Conservation (phyloP, 2,888 invertebrate species). For the Rotaria magnacalcarata region DNA sequence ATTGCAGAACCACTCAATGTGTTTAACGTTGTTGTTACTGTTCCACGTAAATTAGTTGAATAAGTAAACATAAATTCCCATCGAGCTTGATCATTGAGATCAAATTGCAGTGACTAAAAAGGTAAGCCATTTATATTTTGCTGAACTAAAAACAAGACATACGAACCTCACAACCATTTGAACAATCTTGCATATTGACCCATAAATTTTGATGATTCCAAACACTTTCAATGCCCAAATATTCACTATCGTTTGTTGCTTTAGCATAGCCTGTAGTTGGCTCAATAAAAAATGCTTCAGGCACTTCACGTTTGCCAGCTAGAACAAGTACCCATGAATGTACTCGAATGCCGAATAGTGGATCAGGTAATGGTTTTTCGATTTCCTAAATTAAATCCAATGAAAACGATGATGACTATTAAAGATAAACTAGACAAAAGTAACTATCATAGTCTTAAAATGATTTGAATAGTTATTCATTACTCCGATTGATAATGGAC, state of each 20-base stretch:
- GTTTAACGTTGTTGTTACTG: slow-evolving; percentile 51
- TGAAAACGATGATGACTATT: too few relatives aligned
- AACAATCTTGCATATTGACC: slow-evolving; percentile 61
- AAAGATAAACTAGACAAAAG: too few relatives aligned
- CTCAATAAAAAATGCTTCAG: slow-evolving; percentile 74
- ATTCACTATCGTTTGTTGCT: slow-evolving; percentile 64
- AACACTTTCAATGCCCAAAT: slow-evolving; percentile 74
- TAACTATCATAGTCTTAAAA: too few relatives aligned
- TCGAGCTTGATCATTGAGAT: slow-evolving; percentile 56
- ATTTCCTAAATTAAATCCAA: slow-evolving; percentile 50
- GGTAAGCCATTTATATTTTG: not conserved
- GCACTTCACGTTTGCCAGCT: slow-evolving; percentile 65
- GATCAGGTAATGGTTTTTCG: slow-evolving; percentile 57
- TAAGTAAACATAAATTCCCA: slow-evolving; percentile 60
- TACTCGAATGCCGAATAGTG: slow-evolving; percentile 60
- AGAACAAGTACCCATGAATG: slow-evolving; percentile 79
- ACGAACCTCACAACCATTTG: slow-evolving; percentile 56
- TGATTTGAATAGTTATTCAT: too few relatives aligned
- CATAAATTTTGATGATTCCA: slow-evolving; percentile 78
- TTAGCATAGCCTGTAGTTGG: slow-evolving; percentile 72
- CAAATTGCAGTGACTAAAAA: slow-evolving; percentile 48
- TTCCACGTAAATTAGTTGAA: slow-evolving; percentile 51
- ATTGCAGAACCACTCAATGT: slow-evolving; percentile 51
- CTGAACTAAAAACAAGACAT: not conserved
- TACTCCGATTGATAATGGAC: too few relatives aligned